phyloP scores from a whole-genome alignment of 2,797 vertebrate genomes.

The Smutsia temminckii region DNA sequence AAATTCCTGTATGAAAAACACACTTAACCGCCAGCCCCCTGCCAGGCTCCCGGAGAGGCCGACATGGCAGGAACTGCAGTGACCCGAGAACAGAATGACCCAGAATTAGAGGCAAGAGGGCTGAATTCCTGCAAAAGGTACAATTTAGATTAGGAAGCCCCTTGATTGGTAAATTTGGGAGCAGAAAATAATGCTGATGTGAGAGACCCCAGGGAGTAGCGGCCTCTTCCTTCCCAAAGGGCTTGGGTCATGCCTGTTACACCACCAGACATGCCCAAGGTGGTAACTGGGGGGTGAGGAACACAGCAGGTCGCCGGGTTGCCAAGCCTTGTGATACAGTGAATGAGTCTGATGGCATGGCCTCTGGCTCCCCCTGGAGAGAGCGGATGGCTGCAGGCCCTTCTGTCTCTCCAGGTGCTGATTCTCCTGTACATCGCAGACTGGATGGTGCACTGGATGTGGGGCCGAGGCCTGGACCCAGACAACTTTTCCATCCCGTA shows the following conservation, averaged over 20 bases:
- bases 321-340: background rate
- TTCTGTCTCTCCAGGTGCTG: slow-evolving; percentile 89
- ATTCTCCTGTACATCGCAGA: slow-evolving; percentile 98
- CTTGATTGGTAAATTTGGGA: background rate
- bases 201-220: too few relatives aligned
- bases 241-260: background rate
- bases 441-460: slow-evolving; percentile 99
- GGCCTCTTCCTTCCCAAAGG: background rate
- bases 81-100: slow-evolving; percentile 6
- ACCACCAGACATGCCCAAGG: background rate
- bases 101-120: slow-evolving; percentile 49
- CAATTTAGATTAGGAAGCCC: slow-evolving; percentile 3
- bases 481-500: slow-evolving; percentile 99
- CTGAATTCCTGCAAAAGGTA: background rate
- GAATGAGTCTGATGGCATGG: background rate
- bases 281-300: background rate
- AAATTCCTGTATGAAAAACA: background rate
- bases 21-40: background rate
- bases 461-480: slow-evolving; percentile 95
- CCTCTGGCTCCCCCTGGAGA: slow-evolving; percentile 73
- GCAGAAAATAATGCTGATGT: background rate
- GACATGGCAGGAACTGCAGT: background rate
- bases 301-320: background rate
- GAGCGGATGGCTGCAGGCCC: background rate
- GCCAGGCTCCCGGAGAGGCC: background rate